Base-by-base conservation (phyloP, 2,888 invertebrate species). In the Nemapogon koenigi region DNA sequence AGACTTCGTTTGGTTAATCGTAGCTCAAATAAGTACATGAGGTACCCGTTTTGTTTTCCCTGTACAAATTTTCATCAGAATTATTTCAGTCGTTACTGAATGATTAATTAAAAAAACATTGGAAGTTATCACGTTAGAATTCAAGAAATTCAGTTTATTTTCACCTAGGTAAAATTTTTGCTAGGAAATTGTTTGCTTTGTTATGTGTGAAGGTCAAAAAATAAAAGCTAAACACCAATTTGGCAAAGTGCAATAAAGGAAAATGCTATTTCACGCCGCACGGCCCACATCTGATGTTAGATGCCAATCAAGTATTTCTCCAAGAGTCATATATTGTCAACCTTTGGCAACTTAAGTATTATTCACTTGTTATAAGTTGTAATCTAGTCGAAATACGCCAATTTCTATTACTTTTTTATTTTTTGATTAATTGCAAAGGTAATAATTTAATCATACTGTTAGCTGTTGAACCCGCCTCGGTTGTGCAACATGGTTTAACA, bases 161-260 rank as follows among this genome's bases (percentile, higher is more conserved):
- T 22, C 6, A 22, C 8, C 8, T 22, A 7, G 6, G 10, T 10
- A 10, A 22, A 10, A 22, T 10, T 22, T 6, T 22, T 22, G 10
- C 6, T 10, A 22, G 6, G 22, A 22, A 22, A 22, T 22, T 7
- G 4, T 6, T 22, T n/a, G n/a, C n/a, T n/a, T n/a, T n/a, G n/a
- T n/a, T n/a, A n/a, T n/a, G n/a, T n/a, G n/a, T n/a, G n/a, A 22
- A 22, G 22, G 22, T 10, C 6, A 6, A 10, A 6, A 22, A 22
- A 22, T 22, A 33, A 14, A 13, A 15, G 13, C 26, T 30, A 46
- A 38, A 47, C 49, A 40, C 51, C 52, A 59, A 61, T 60, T 53
- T 52, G 39, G 50, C 47, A 52, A 52, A 60, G 59, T 57, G 57
- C 55, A 52, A 52, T 53, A 54, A 49, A 46, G 41, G 40, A 48